phyloP scores from a whole-genome alignment of 1,140 invertebrate genomes.

The Heterodera schachtii region DNA sequence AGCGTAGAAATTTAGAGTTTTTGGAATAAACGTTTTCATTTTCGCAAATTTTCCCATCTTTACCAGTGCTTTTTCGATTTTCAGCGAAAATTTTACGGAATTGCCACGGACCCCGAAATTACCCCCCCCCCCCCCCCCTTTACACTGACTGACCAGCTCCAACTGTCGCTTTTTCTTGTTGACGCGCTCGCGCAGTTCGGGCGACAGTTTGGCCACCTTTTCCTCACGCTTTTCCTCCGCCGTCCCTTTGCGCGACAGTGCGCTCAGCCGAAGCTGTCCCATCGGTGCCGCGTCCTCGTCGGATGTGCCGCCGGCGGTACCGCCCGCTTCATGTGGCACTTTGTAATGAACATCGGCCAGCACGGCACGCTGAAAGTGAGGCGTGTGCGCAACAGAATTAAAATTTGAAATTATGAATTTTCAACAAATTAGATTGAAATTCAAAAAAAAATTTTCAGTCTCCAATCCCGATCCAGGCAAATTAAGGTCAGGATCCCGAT shows the following conservation, averaged over 20 bases:
- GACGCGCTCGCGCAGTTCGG: slow-evolving; percentile 26
- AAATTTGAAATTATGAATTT: too few relatives aligned
- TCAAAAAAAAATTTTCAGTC: too few relatives aligned
- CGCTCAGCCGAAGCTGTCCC: slow-evolving; percentile 29
- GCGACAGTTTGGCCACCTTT: slow-evolving; percentile 31
- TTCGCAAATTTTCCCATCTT: too few relatives aligned
- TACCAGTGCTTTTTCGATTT: too few relatives aligned
- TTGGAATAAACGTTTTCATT: too few relatives aligned
- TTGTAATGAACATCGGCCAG: slow-evolving; percentile 37
- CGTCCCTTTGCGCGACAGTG: slow-evolving; percentile 20
- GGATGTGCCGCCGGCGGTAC: background rate
- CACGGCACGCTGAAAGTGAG: slow-evolving; percentile 27
- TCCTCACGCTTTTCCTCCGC: slow-evolving; percentile 30
- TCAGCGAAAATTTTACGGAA: too few relatives aligned
- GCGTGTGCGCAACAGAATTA: background rate
- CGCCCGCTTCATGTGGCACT: background rate
- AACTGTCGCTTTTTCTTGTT: slow-evolving; percentile 28
- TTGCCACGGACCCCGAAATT: too few relatives aligned
- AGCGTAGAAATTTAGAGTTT: too few relatives aligned
- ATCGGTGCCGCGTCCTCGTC: slow-evolving; percentile 7
- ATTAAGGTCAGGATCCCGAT: too few relatives aligned
- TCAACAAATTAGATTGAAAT: too few relatives aligned
- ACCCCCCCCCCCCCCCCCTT: too few relatives aligned
- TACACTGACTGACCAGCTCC: slow-evolving; percentile 35
- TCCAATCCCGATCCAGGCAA: too few relatives aligned